Percentiles rank a stretch among this genome's conserved stretches.
phyloP scores from a whole-genome alignment of 1,140 invertebrate genomes.

The Cyphomyrmex costatus region DNA sequence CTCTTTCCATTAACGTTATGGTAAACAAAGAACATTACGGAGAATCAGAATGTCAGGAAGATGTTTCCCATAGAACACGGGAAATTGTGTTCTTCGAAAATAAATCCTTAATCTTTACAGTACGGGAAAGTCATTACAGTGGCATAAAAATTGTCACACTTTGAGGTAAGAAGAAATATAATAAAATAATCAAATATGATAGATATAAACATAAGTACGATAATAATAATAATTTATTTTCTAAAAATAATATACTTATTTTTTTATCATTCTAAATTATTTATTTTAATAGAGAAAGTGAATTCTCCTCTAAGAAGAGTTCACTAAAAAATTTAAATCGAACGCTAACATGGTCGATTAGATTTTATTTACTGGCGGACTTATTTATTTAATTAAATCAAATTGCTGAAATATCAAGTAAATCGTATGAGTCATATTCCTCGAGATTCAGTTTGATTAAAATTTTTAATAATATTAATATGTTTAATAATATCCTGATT shows the following conservation, averaged over 20 bases:
- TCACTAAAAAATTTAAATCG: no score
- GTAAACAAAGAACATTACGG: neutral
- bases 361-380: neutral
- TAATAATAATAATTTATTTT: no score
- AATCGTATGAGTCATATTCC: neutral
- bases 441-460: neutral
- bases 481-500: conserved; percentile 1
- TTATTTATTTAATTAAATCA: conserved; percentile 13
- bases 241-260: no score
- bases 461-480: neutral
- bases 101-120: neutral
- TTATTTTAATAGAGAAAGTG: no score
- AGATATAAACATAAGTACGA: no score
- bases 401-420: neutral
- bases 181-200: no score
- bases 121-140: no score
- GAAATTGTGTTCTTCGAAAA: neutral
- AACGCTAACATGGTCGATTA: neutral
- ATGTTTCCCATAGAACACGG: neutral
- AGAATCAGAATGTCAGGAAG: neutral
- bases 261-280: no score
- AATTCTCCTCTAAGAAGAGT: no score
- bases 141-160: no score
- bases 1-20: neutral
- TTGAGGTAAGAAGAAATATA: no score